Conservation (phyloP, 2,113 vertebrate genomes). For the Halcyon malimbica region DNA sequence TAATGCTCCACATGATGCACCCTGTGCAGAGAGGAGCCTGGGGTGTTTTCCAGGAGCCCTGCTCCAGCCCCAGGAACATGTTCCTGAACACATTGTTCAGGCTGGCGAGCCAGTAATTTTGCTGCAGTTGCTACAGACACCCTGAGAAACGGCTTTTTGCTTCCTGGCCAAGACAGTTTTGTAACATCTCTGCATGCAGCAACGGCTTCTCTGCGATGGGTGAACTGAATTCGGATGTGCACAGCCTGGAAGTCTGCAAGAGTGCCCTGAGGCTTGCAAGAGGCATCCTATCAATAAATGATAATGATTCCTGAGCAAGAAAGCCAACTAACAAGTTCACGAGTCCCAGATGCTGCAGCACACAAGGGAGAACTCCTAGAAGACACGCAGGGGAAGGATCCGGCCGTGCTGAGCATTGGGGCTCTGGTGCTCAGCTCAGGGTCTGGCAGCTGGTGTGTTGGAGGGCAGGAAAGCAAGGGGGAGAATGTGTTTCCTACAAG, state of each 20-base stretch:
- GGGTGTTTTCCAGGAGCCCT: neutral
- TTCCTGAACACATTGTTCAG: neutral
- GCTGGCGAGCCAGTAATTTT: neutral
- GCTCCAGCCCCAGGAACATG: rapidly evolving
- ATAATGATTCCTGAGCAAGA: neutral
- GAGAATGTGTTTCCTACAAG: neutral
- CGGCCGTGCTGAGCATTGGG: rapidly evolving
- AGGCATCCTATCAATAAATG: slow-evolving; percentile 24
- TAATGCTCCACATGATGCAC: rapidly evolving
- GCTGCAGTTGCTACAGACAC: neutral
- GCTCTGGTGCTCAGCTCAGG: rapidly evolving
- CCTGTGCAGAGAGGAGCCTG: rapidly evolving
- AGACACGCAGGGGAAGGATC: neutral
- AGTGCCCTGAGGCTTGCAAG: slow-evolving; percentile 1
- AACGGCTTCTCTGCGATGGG: neutral
- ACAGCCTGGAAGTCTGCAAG: neutral
- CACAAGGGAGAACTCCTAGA: neutral
- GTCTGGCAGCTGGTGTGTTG: neutral
- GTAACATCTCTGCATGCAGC: neutral
- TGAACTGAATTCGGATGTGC: neutral
- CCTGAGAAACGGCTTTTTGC: neutral
- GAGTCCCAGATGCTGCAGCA: neutral
- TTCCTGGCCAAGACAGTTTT: neutral
- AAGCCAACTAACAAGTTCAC: neutral
- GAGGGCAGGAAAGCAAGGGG: neutral